Evolutionary conservation across 2,888 invertebrate species (phyloP).

Genomic region (Leuctra nigra): DNA sequence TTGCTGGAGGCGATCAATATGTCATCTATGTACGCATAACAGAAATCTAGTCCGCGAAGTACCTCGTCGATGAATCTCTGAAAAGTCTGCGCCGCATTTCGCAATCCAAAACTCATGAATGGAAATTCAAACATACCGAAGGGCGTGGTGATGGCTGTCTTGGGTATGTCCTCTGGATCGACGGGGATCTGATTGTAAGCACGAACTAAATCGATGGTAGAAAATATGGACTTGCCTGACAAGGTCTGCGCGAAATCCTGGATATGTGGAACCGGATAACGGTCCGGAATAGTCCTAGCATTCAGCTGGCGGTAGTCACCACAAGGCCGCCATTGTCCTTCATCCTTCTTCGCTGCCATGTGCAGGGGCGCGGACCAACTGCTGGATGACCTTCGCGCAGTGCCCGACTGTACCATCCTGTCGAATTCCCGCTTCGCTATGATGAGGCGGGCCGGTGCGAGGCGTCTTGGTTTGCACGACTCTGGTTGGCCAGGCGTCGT

Average conservation of each 20-base stretch:
- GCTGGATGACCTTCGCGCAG: slow-evolving; percentile 32
- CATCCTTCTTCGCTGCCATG: slow-evolving; percentile 32
- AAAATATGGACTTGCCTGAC: slow-evolving; percentile 32
- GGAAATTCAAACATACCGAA: slow-evolving; percentile 23
- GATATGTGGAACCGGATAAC: slow-evolving; percentile 36
- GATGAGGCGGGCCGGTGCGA: slow-evolving; percentile 33
- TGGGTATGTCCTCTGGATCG: no score
- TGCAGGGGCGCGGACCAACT: slow-evolving; percentile 36
- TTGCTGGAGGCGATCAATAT: neutral
- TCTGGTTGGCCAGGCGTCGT: slow-evolving; percentile 35
- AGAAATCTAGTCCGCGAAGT: slow-evolving; percentile 4
- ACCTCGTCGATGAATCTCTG: slow-evolving; percentile 21
- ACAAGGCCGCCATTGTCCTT: slow-evolving; percentile 38
- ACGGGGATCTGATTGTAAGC: slow-evolving; percentile 39
- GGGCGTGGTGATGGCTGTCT: slow-evolving; percentile 16
- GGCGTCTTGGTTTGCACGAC: slow-evolving; percentile 31
- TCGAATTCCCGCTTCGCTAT: slow-evolving; percentile 33
- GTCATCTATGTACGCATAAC: slow-evolving; percentile 17
- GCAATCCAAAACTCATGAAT: slow-evolving; percentile 18
- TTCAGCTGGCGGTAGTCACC: slow-evolving; percentile 39
- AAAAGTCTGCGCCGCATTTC: slow-evolving; percentile 21
- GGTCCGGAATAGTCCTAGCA: slow-evolving; percentile 34
- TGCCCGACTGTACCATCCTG: slow-evolving; percentile 32
- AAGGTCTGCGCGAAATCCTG: slow-evolving; percentile 26
- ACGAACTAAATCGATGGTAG: slow-evolving; percentile 33